Conservation (phyloP, 2,113 vertebrate genomes). For the Butorides virescens region DNA sequence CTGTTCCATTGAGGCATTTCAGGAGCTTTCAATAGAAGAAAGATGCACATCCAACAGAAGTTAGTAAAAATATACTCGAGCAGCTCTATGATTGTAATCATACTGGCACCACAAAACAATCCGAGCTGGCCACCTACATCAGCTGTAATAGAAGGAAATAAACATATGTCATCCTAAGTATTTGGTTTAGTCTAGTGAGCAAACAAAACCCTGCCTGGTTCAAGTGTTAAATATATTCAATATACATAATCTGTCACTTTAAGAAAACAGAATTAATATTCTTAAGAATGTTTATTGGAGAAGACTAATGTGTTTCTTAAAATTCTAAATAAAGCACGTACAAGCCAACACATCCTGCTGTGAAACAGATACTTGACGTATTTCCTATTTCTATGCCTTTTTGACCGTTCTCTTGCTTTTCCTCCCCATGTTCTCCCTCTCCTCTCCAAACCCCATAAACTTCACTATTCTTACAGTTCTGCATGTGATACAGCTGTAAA, state of each 20-base stretch:
- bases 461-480: background rate
- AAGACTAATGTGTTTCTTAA: background rate
- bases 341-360: background rate
- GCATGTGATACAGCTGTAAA: accelerated
- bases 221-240: background rate
- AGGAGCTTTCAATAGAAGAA: constrained; percentile 75
- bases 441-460: background rate
- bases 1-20: constrained; percentile 47
- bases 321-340: constrained; percentile 12
- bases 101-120: constrained; percentile 79
- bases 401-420: background rate
- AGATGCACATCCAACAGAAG: constrained; percentile 77
- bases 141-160: constrained; percentile 66
- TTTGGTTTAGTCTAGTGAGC: constrained; percentile 37
- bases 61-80: constrained; percentile 76
- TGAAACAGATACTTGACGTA: background rate
- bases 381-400: background rate
- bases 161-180: background rate
- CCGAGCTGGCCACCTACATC: constrained; percentile 78
- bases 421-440: background rate
- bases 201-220: background rate
- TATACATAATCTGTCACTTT: background rate
- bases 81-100: constrained; percentile 80
- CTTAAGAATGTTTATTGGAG: constrained; percentile 10
- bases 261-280: constrained; percentile 36